phyloP scores from a whole-genome alignment of 2,113 vertebrate species.

The Camelus bactrianus region DNA sequence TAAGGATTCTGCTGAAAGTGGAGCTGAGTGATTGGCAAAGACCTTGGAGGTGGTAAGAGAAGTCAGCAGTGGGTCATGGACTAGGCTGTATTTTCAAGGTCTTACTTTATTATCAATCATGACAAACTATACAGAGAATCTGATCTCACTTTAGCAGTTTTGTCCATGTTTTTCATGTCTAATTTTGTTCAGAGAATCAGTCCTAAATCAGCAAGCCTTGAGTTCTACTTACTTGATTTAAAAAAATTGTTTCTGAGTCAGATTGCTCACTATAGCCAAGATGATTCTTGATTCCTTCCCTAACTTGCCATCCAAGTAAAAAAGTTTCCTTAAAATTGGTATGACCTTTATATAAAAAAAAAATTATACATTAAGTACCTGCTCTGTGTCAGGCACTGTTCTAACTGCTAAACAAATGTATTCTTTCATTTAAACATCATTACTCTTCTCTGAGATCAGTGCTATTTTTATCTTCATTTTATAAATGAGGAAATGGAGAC shows the following conservation, averaged over 20 bases:
- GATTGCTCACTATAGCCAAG: neutral
- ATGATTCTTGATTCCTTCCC: neutral
- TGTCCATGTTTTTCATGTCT: neutral
- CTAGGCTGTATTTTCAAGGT: neutral
- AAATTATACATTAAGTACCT: neutral
- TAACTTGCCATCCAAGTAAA: neutral
- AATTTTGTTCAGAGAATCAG: constrained; percentile 23
- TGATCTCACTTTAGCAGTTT: neutral
- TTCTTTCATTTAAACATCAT: neutral
- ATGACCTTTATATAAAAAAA: neutral
- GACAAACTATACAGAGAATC: neutral
- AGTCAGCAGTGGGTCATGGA: neutral
- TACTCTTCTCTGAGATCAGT: neutral
- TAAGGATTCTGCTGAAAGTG: neutral
- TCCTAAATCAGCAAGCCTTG: neutral
- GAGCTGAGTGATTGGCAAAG: neutral
- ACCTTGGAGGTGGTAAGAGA: neutral
- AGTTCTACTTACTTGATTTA: neutral
- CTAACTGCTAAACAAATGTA: neutral
- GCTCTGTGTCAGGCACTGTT: neutral
- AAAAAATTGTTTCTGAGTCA: neutral
- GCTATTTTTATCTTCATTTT: neutral
- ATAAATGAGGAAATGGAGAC: neutral
- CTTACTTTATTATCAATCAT: neutral
- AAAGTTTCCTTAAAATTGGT: constrained; percentile 12